Base-by-base conservation (phyloP, 2,113 vertebrate genomes). In the Odontophorus gujanensis region DNA sequence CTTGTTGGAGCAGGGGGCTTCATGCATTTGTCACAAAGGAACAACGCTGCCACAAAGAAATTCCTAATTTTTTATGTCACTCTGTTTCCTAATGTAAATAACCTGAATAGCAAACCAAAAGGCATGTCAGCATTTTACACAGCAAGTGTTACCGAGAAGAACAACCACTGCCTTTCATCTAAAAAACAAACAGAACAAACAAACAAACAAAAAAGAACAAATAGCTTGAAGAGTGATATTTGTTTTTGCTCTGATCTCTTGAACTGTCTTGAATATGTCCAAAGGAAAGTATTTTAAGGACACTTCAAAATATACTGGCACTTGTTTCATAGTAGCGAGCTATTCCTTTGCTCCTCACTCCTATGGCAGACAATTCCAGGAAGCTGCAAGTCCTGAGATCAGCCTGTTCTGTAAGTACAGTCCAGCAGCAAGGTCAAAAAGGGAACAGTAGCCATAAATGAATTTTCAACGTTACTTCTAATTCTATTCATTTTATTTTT, bases 251-350 rank as follows among this genome's bases (percentile, higher is more conserved):
- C 79, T 91, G 65, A 38, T 57, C 87, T 91, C 85, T 92, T 90
- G 61, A 85, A 89, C 63, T 21, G 61, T 63, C 79, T 82, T 0
- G 0, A 53, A 59, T 85, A 61, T 75, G 48, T 74, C 61, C 65
- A 78, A 92, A 87, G 68, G 79, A 77, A 95, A 95, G 94, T 92
- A 79, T 90, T 97, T 90, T 95, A 91, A 95, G 94, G 91, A 95
- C 91, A 92, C 43, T 93, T 21, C 5, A 80, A 89, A 92, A 85
- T 65, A 88, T 13, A 90, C n/a, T 57, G 57, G 75, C 82, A 87
- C 76, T 90, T 40, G 69, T 62, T 87, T 74, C 40, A 72, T 32
- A 42, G 87, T 0, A 1, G 85, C 88, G 91, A 85, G 61, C 79
- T 93, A 94, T 53, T 84, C 69, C 86, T 95, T 85, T 79, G 89